Conservation (phyloP, 2,888 invertebrate species). For the Phengaris alcon region DNA sequence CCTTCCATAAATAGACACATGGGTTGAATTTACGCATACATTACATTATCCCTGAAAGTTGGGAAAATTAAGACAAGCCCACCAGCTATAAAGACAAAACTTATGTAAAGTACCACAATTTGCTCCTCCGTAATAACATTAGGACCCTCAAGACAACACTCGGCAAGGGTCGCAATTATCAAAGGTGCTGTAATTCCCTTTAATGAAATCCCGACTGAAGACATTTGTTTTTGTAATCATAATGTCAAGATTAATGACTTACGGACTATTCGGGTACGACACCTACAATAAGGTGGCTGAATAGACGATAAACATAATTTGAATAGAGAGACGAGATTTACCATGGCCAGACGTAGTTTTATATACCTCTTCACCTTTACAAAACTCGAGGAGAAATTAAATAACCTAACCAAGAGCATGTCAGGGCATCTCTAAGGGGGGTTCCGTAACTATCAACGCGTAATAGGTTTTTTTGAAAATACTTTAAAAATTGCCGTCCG, state of each 20-base stretch:
- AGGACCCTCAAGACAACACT: conserved; percentile 20
- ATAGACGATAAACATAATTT: not conserved
- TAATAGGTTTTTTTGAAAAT: too few relatives aligned
- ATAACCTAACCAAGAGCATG: too few relatives aligned
- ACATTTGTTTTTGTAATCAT: conserved; percentile 8
- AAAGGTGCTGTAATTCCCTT: conserved; percentile 31
- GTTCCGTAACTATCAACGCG: too few relatives aligned
- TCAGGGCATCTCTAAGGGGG: too few relatives aligned
- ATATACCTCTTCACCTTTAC: too few relatives aligned
- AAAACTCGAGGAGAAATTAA: too few relatives aligned
- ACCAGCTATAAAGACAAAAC: conserved; percentile 19
- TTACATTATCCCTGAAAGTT: not conserved
- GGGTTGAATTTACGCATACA: too few relatives aligned
- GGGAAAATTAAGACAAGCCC: conserved; percentile 24
- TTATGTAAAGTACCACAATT: conserved; percentile 27
- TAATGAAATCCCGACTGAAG: conserved; percentile 30
- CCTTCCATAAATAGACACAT: too few relatives aligned
- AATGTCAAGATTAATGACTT: conserved; percentile 10
- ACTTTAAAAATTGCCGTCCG: too few relatives aligned
- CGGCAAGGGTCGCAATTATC: conserved; percentile 32
- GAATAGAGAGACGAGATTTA: too few relatives aligned
- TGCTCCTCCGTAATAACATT: conserved; percentile 24
- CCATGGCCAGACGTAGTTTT: too few relatives aligned
- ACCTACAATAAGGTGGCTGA: not conserved
- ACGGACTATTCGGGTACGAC: not conserved